Evolutionary conservation across 2,113 vertebrate species (phyloP), one percentile per base, ranked within the genome.

Genomic region (Tretioscincus oriximinensis): DNA sequence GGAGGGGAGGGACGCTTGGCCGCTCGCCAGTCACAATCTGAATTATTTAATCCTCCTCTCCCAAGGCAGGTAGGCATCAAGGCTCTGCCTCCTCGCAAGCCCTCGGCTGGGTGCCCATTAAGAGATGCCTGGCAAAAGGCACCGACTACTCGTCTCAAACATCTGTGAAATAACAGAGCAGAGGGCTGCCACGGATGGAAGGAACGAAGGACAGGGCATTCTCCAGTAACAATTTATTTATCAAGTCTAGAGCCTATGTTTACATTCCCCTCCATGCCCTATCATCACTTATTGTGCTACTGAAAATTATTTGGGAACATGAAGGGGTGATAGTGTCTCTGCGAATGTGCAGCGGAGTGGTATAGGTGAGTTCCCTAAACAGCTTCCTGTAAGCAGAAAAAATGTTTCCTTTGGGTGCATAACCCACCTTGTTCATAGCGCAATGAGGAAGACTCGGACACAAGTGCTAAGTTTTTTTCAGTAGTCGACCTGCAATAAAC

Each of bases 1-100:
- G 82, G 90, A 77, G 86, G 84, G 86, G 90, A 90, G 89, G 87
- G 77, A 84, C 87, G 84, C 85, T 84, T 73, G 85, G 72, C 83
- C 91, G 87, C 92, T 88, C 90, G 90, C 76, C 89, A 89, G 87
- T 87, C 69, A 60, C 51, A 61, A 72, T 61, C 81, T 90, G 94
- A 93, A 95, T 95, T 94, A 95, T 95, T 67, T 94, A 93, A 94
- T 91, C 85, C 58, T 70, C 77, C 71, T 67, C 76, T 28, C 21
- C 28, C 71, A 20, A 28, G 63, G 80, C 63, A 91, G 87, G 85
- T 88, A 84, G 86, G 86, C 90, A 87, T 84, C 86, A 81, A 87
- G 85, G 63, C 81, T 82, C 81, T 0, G 29, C 35, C 86, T 73
- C 71, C 47, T 88, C 89, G 88, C 89, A 85, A 91, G 89, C 16